Base-by-base conservation (phyloP, 1,140 invertebrate species). In the Dendroctonus ponderosae region DNA sequence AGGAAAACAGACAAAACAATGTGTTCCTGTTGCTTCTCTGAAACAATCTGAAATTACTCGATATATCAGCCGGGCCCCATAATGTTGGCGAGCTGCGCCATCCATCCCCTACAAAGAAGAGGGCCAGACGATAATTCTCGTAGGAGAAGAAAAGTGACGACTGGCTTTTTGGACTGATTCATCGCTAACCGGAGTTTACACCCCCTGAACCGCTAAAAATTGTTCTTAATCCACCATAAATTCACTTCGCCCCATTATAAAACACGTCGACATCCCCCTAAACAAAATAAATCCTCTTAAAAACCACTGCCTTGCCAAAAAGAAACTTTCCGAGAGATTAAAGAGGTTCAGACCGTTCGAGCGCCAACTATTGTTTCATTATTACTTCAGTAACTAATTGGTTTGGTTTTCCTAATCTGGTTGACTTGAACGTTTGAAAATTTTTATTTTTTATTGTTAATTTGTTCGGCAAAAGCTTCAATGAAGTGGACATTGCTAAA, bases 201-300 rank as follows among this genome's bases (percentile, higher is more conserved):
- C 48, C 51, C 57, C 50, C 14, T 48, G 42, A 61, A 44, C 50
- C 58, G 49, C 50, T 53, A 67, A 67, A 67, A 67, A 66, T 66
- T 67, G 65, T 60, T 67, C 46, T 46, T 67, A 61, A 67, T 67
- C 65, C 58, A 41, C 65, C 65, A 67, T 67, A 67, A 67, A 67
- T 67, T 67, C 51, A 61, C 41, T 67, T 53, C 43, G 41, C 58
- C 65, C 65, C 58, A 67, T 67, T 67, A 67, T 67, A 67, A 67
- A 67, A 60, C 65, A 67, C 65, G 46, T 48, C 12, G 15, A 50
- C 65, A 48, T 61, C 48, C 49, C 57, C 65, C 51, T 12, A 59
- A 61, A 67, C 65, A 67, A 67, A 67, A 67, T 67, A 67, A 67
- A 67, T 67, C 65, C 65, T 67, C 65, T 67, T 67, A 67, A 67